Evolutionary conservation across 2,797 vertebrate species (phyloP), one percentile per base, ranked within the genome.

Genomic region (Adelosebastes latens): DNA sequence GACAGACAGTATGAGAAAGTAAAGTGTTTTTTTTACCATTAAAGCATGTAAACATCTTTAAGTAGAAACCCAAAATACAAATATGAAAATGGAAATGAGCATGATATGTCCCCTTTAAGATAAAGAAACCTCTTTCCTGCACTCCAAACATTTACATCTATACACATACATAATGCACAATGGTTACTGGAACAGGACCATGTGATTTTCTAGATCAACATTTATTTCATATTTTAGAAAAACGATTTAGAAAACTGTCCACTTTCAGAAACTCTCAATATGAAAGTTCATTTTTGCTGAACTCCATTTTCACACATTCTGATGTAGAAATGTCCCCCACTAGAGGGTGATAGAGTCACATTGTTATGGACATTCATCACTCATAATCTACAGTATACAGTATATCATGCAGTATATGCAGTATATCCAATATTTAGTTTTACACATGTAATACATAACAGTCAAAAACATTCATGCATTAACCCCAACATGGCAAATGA

Each of bases 311-410:
- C 1, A 70, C 8, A 46, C 2, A 58, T 24, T 29, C 24, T n/a
- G 14, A 56, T 55, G 69, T 8, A 65, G 9, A 63, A 39, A 1
- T 3, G 61, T 72, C 29, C 36, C 8, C 82, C 86, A 87, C 79
- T 77, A 84, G 81, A 24, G 63, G 77, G 86, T 0, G 56, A 34
- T 68, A 55, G 5, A 80, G 80, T 42, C 27, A 75, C n/a, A 66
- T 4, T 46, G 2, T 25, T 4, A 16, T 27, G 18, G n/a, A 4
- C 25, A n/a, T 2, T 27, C 34, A 59, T 75, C 42, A 20, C 18
- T 53, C 29, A 1, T 5, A 1, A 34, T 36, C 14, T 22, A 18
- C 32, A 70, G 13, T 55, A 31, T 49, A 1, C 1, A 0, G 42
- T 46, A 31, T 32, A 32, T 32, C 31, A 32, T 32, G 31, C 8